A percentile compares a stretch with the other conserved stretches of the same genome.
Evolutionary conservation across 2,113 vertebrate genomes (phyloP).

Genomic region (Balaeniceps rex): DNA sequence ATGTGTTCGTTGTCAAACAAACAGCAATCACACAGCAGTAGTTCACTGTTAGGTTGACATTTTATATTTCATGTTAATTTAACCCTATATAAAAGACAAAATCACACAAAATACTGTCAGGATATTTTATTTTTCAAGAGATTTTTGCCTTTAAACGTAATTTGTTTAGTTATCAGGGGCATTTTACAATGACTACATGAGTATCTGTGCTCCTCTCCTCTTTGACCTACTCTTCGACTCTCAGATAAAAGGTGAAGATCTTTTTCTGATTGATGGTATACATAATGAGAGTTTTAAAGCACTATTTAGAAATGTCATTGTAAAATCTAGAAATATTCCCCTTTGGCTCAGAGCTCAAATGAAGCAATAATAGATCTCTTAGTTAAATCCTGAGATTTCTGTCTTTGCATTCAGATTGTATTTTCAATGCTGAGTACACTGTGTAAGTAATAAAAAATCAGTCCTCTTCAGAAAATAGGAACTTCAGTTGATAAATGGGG

Average conservation of each 20-base stretch:
- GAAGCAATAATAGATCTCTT: not conserved
- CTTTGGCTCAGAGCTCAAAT: not conserved
- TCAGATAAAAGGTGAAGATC: not conserved
- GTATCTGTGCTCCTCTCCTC: not conserved
- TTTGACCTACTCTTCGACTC: not conserved
- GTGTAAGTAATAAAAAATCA: not conserved
- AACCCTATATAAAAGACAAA: not conserved
- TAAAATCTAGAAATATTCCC: not conserved
- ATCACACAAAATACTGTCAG: not conserved
- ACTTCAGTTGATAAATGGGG: not conserved
- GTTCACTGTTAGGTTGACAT: not conserved
- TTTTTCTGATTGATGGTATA: not conserved
- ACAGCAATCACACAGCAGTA: not conserved
- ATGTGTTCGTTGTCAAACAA: accelerated
- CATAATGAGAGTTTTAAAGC: not conserved
- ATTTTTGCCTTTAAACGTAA: not conserved
- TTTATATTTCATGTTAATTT: not conserved
- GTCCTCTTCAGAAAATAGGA: not conserved
- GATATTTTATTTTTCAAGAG: not conserved
- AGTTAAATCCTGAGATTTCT: not conserved
- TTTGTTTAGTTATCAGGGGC: not conserved
- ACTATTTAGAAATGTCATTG: not conserved
- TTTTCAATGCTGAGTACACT: not conserved
- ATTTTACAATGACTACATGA: not conserved
- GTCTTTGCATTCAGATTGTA: not conserved